These are phyloP conservation scores for Cabera pusaria DNA, from an alignment of 2,888 invertebrate species.

Conservation along the genomic window DNA sequence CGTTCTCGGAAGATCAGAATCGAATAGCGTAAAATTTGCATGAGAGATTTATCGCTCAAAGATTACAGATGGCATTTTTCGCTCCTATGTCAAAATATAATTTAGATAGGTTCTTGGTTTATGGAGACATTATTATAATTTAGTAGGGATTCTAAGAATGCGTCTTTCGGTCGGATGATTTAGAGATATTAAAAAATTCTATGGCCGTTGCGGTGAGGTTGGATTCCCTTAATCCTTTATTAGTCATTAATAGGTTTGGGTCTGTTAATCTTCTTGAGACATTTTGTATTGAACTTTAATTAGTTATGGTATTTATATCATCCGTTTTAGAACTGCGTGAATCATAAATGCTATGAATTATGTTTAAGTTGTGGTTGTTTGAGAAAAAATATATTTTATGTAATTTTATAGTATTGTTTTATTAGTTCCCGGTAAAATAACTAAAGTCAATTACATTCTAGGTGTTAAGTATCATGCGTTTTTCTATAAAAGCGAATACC, in stretches of 20 bases:
- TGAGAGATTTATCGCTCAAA: constrained; percentile 62
- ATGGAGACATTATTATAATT: constrained; percentile 64
- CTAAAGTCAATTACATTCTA: no score
- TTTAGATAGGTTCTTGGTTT: constrained; percentile 62
- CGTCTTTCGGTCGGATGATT: constrained; percentile 55
- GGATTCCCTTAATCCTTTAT: constrained; percentile 58
- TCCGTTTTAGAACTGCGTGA: constrained; percentile 22
- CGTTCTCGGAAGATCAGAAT: constrained; percentile 54
- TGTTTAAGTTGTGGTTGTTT: background rate
- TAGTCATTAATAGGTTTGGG: constrained; percentile 68
- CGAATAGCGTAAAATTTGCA: constrained; percentile 64
- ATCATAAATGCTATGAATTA: constrained; percentile 8
- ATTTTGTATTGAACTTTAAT: constrained; percentile 38
- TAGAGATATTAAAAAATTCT: constrained; percentile 61
- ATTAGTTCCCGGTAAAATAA: no score
- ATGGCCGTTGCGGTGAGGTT: constrained; percentile 41
- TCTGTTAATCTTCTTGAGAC: constrained; percentile 53
- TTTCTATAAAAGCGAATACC: no score
- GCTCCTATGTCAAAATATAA: constrained; percentile 67
- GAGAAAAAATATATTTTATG: no score
- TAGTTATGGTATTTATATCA: constrained; percentile 36
- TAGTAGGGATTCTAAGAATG: constrained; percentile 63
- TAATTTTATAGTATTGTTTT: no score
- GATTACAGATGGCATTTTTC: constrained; percentile 57
- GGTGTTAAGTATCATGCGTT: no score